Evolutionary conservation across 2,888 invertebrate species (phyloP), one percentile per base, ranked within the genome.

Genomic region (Idaea dimidiata): DNA sequence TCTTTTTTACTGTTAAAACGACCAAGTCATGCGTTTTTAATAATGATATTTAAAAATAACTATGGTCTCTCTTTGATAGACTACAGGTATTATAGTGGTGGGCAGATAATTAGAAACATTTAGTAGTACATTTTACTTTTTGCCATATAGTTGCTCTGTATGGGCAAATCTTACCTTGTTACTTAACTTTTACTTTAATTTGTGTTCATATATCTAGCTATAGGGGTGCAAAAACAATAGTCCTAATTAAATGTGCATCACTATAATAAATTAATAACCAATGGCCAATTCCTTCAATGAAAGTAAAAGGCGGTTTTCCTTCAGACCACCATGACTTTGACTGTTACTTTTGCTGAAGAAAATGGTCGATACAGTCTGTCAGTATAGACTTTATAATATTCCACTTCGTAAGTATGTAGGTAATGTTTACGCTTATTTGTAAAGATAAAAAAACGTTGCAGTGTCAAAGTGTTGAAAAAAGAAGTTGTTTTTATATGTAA

Each of bases 341-440:
- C 53, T 53, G 24, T 53, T 53, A 53, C n/a, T 53, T 53, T 53
- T 53, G 1, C n/a, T 16, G 14, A 10, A 3, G n/a, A 53, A 53
- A 1, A 4, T n/a, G n/a, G 54, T 16, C 16, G 7, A 5, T 54
- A 17, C 7, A 6, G n/a, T 17, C 17, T 54, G 17, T 17, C 17
- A 16, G 54, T 54, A 17, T 54, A 16, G 7, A 16, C 54, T 54
- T 7, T 54, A 16, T 54, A 60, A 54, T 59, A 33, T 59, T 33
- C 17, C 17, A 24, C 17, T 54, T 54, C 17, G 54, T 54, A 54
- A 54, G 43, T 54, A 17, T 54, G 17, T 54, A 54, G 18, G 17
- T 43, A 43, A 54, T 59, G 43, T 59, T 54, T 54, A 54, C 54
- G 54, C 54, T 54, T 54, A 17, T 24, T 24, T 54, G 17, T 17